Conservation (phyloP, 2,113 vertebrate genomes). For the Pelusios castaneus region DNA sequence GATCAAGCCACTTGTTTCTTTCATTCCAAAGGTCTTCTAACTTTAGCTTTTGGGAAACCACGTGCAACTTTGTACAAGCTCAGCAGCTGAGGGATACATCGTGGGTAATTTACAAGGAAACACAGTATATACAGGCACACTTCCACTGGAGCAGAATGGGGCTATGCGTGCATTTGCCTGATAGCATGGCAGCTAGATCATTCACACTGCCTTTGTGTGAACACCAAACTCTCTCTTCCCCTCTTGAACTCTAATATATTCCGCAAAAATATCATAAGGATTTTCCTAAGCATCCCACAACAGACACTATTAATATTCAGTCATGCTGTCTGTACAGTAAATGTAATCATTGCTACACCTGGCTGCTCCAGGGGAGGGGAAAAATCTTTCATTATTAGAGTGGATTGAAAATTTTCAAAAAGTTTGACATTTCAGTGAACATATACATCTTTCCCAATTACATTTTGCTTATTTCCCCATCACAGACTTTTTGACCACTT, state of each 20-base stretch:
- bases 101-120: neutral
- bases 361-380: fast-evolving
- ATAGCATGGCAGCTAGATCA: neutral
- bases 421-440: too few species aligned
- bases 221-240: neutral
- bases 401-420: too few species aligned
- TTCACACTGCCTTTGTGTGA: neutral
- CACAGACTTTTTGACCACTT: too few species aligned
- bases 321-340: neutral
- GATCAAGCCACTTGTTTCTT: constrained; percentile 21
- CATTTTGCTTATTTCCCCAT: too few species aligned
- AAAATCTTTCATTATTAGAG: neutral
- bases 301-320: neutral
- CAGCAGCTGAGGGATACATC: neutral
- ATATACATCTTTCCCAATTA: too few species aligned
- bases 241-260: neutral
- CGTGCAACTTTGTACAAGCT: neutral
- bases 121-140: neutral
- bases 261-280: neutral
- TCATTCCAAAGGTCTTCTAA: constrained; percentile 38
- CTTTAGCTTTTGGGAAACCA: constrained; percentile 46
- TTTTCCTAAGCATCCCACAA: neutral
- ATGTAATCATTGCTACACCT: neutral
- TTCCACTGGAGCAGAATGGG: neutral
- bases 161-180: neutral